A percentile compares a stretch with the other conserved stretches of the same genome.
Evolutionary conservation across 2,113 vertebrate genomes (phyloP).

Genomic region (Halichoerus grypus): DNA sequence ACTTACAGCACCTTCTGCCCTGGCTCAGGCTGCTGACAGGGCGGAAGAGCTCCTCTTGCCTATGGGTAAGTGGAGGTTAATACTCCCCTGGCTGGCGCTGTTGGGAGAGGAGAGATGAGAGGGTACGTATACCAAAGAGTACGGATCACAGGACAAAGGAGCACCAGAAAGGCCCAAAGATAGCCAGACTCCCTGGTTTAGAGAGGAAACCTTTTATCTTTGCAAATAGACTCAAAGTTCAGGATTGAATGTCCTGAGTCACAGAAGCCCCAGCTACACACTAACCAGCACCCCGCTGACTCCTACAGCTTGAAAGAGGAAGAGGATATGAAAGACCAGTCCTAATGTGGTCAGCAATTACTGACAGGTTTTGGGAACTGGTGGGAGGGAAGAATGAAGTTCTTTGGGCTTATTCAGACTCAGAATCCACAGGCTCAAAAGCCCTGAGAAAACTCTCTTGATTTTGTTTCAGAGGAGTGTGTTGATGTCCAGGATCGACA

Average conservation of each 20-base stretch:
- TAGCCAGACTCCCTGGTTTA: background rate
- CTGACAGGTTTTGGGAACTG: background rate
- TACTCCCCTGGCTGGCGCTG: fast-evolving
- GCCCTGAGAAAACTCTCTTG: background rate
- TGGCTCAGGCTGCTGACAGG: background rate
- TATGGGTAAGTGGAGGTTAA: background rate
- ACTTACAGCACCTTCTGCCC: background rate
- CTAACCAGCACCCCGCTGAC: background rate
- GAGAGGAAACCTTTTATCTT: slow-evolving; percentile 45
- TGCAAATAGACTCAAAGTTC: background rate
- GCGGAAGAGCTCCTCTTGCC: background rate
- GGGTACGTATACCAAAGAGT: background rate
- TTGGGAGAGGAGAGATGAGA: background rate
- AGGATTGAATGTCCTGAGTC: background rate
- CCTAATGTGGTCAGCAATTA: background rate
- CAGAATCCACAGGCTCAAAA: background rate
- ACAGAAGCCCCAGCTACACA: background rate
- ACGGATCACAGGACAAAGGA: background rate
- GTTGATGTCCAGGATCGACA: background rate
- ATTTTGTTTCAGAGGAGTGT: background rate
- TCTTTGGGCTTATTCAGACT: background rate
- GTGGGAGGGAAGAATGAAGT: background rate
- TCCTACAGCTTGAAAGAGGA: background rate
- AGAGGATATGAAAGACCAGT: background rate
- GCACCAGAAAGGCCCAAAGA: background rate